Base-by-base conservation (phyloP, 2,888 invertebrate genomes). In the Tetragonisca angustula region DNA sequence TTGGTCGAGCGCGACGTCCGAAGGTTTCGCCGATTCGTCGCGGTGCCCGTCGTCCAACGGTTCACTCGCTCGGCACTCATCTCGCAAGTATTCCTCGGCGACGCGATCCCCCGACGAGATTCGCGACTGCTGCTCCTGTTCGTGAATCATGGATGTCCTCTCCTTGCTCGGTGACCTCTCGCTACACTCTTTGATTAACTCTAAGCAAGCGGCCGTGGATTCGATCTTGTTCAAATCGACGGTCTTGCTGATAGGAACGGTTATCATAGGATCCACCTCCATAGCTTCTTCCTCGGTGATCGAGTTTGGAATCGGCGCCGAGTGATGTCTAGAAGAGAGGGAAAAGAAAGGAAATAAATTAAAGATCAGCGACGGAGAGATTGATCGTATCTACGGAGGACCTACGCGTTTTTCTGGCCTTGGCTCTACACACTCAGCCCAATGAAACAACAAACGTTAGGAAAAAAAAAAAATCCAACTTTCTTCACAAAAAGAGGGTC, bases 151-250 rank as follows among this genome's bases (percentile, higher is more conserved):
- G 88, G 91, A 95, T 91, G 92, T 94, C 64, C 94, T 91, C 88
- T 95, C 93, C 90, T 94, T 91, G 88, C 90, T 94, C 54, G 92
- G 91, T 13, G 92, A 93, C 76, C 93, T 92, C 89, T 95, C 93
- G 86, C 94, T 93, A 24, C 94, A 93, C 88, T 95, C 95, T 89
- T 95, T 94, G 61, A 95, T 92, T 79, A 95, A 91, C 90, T 95
- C 95, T 17, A 94, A 88, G 90, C 95, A 95, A 69, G 94, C 95
- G 4, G 95, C 95, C 21, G 95, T 94, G 15, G 87, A 87, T 68
- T 90, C 91, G 27, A 88, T 74, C 61, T 91, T 88, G 61, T 89
- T 90, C 52, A 91, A 76, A 79, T 92, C 93, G 54, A 75, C 88
- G 76, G 81, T 88, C 80, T 89, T 85, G 81, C 86, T 90, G 5